Percentiles rank a stretch among this genome's conserved stretches.
phyloP scores from a whole-genome alignment of 2,113 vertebrate genomes.

The Riparia riparia region DNA sequence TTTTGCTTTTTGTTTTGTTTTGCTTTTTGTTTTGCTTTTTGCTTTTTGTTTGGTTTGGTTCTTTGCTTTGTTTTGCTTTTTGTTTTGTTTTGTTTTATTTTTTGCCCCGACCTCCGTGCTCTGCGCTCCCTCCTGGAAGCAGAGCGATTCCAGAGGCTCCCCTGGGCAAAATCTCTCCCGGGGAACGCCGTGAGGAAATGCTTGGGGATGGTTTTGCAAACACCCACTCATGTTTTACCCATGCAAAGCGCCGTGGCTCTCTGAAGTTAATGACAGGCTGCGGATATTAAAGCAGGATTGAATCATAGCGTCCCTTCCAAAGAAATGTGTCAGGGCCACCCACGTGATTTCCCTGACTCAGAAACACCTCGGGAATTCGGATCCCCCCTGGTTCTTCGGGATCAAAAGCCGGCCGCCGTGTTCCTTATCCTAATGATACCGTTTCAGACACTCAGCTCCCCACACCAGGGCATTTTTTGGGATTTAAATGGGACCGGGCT shows the following conservation, averaged over 20 bases:
- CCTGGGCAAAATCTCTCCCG: not conserved
- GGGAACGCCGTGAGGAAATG: slow-evolving; percentile 24
- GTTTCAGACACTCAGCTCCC: not conserved
- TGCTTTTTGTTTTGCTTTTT: no score
- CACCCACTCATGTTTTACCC: not conserved
- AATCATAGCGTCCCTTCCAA: slow-evolving; percentile 57
- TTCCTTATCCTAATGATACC: not conserved
- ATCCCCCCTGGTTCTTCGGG: not conserved
- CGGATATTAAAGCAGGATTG: not conserved
- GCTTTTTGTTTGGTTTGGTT: no score
- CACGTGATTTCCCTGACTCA: not conserved
- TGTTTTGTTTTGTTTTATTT: not conserved
- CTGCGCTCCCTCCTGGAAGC: not conserved
- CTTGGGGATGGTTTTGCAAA: slow-evolving; percentile 4
- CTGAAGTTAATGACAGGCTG: slow-evolving; percentile 53
- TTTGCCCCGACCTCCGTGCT: not conserved
- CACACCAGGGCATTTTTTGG: not conserved
- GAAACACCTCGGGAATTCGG: not conserved
- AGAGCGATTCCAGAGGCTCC: not conserved
- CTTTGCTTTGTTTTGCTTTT: no score
- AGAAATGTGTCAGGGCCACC: not conserved
- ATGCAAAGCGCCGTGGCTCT: not conserved
- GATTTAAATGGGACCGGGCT: not conserved
- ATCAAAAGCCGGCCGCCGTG: not conserved
- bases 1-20: no score